Percentiles rank a stretch among this genome's conserved stretches.
Conservation (phyloP, 2,113 vertebrate genomes). For the Atherinomorus stipes region DNA sequence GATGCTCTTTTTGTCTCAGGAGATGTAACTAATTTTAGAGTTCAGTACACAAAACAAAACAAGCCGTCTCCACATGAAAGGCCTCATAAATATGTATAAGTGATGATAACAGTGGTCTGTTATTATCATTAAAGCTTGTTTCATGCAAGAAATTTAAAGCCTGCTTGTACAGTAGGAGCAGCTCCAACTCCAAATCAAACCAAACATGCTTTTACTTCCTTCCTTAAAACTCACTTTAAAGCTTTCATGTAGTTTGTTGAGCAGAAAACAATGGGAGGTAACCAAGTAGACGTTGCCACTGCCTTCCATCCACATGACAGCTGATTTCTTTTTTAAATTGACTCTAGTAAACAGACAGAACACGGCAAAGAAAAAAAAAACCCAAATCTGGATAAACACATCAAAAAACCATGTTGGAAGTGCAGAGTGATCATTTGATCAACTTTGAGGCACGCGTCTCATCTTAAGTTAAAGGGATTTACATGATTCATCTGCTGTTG, state of each 20-base stretch:
- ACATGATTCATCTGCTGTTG: background rate
- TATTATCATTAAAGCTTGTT: constrained; percentile 49
- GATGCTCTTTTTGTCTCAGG: constrained; percentile 37
- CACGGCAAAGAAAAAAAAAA: background rate
- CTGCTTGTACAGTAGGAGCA: background rate
- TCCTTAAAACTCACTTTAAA: constrained; percentile 4
- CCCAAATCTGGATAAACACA: background rate
- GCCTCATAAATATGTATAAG: constrained; percentile 59
- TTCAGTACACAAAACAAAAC: constrained; percentile 35
- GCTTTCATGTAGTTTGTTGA: too few species aligned
- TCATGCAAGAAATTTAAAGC: constrained; percentile 24
- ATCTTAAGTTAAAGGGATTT: constrained; percentile 18
- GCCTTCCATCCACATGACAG: constrained; percentile 6
- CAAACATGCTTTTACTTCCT: too few species aligned
- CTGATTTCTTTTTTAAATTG: constrained; percentile 3
- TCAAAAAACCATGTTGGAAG: background rate
- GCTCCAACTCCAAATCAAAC: background rate
- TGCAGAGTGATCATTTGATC: background rate
- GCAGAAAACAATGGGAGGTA: too few species aligned
- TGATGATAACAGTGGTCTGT: constrained; percentile 40
- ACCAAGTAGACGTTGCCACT: constrained; percentile 1
- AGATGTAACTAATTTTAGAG: constrained; percentile 56
- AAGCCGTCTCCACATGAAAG: constrained; percentile 61
- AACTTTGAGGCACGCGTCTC: background rate
- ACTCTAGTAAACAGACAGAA: constrained; percentile 1